Percentiles rank a stretch among this genome's conserved stretches.
phyloP scores from a whole-genome alignment of 1,140 invertebrate species.

The Bombus confusus region DNA sequence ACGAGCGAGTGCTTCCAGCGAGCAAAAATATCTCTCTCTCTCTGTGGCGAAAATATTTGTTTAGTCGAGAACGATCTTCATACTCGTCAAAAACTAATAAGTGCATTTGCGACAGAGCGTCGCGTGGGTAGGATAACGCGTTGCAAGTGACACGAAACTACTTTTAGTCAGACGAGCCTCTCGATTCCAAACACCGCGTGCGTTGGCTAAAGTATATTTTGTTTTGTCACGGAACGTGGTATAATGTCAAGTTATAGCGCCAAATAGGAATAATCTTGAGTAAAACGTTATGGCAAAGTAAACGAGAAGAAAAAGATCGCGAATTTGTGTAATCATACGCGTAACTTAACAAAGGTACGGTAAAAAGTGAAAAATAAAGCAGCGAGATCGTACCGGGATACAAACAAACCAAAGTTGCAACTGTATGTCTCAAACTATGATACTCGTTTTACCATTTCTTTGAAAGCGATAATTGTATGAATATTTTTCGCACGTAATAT shows the following conservation, averaged over 20 bases:
- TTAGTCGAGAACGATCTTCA: background rate
- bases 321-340: background rate
- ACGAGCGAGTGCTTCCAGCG: too few species aligned
- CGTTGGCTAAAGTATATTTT: background rate
- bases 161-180: background rate
- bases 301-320: background rate
- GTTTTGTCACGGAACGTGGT: background rate
- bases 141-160: background rate
- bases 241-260: background rate
- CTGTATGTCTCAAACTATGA: background rate
- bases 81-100: background rate
- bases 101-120: background rate
- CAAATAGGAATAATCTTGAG: background rate
- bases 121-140: too few species aligned
- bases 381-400: background rate
- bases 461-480: background rate
- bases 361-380: background rate
- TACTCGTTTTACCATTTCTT: background rate
- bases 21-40: too few species aligned
- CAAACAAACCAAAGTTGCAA: background rate
- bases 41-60: background rate
- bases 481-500: constrained; percentile 1
- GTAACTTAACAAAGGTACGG: background rate
- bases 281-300: background rate
- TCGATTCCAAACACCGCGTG: too few species aligned